phyloP scores from a whole-genome alignment of 2,113 vertebrate species.

The Cairina moschata region DNA sequence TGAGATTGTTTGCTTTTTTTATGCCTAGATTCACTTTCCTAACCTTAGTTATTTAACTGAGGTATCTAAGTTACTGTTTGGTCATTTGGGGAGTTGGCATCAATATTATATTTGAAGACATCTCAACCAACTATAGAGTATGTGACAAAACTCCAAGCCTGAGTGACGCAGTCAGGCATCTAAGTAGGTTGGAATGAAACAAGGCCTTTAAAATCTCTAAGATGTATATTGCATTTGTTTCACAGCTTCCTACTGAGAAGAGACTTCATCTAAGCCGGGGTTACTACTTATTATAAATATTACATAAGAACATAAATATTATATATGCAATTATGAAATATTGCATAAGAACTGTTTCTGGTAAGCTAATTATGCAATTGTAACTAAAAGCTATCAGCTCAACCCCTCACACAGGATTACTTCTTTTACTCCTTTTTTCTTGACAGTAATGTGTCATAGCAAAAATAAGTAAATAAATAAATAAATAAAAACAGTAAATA shows the following conservation, averaged over 20 bases:
- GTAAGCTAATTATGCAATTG: background rate
- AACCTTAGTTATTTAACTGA: background rate
- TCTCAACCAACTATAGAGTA: background rate
- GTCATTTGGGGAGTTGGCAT: background rate
- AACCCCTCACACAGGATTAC: background rate
- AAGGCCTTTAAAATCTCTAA: background rate
- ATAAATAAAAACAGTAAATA: background rate
- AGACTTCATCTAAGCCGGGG: background rate
- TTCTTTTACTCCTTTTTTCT: background rate
- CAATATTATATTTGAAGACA: background rate
- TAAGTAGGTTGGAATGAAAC: background rate
- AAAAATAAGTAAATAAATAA: fast-evolving
- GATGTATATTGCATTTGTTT: background rate
- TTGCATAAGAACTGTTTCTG: background rate
- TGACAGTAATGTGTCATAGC: background rate
- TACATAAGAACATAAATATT: background rate
- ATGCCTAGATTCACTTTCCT: background rate
- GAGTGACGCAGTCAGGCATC: background rate
- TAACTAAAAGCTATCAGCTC: background rate
- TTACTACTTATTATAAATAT: background rate
- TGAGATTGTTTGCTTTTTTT: background rate
- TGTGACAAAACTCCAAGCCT: background rate
- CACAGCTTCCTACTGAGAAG: background rate
- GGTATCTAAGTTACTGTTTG: background rate
- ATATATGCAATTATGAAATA: background rate